A percentile compares a stretch with the other conserved stretches of the same genome.
Evolutionary conservation across 2,797 vertebrate genomes (phyloP).

Genomic region (Sebastes glaucus): DNA sequence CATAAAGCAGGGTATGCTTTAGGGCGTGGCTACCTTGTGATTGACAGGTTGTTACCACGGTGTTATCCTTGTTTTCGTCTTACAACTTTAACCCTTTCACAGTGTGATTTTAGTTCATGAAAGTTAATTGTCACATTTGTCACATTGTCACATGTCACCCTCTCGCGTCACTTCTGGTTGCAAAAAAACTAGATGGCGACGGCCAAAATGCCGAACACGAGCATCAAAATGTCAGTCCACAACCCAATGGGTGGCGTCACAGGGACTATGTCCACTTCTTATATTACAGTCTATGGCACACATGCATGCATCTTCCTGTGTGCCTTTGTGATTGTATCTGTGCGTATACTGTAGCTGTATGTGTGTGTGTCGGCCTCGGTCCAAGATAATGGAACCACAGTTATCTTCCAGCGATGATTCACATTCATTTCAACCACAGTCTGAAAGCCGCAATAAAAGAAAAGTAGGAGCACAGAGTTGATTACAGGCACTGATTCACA

Average conservation of each 20-base stretch:
- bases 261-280: background rate
- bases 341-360: background rate
- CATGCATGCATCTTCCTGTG: background rate
- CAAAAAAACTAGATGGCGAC: fast-evolving
- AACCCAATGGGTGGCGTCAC: too few species aligned
- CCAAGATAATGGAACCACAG: conserved; percentile 9
- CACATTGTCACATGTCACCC: too few species aligned
- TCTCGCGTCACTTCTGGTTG: too few species aligned
- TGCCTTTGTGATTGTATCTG: background rate
- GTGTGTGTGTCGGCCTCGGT: background rate
- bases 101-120: too few species aligned
- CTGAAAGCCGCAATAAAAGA: conserved; percentile 21
- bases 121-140: too few species aligned
- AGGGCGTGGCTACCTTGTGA: fast-evolving
- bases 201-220: background rate
- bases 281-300: background rate
- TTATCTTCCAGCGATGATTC: conserved; percentile 26
- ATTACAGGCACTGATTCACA: conserved; percentile 48
- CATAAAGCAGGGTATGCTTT: too few species aligned
- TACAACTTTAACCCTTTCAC: too few species aligned
- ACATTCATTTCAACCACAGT: conserved; percentile 33
- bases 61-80: too few species aligned
- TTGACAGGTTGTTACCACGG: too few species aligned
- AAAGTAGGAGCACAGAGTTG: conserved; percentile 12
- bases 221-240: background rate